These are phyloP conservation scores for Polydrusus cervinus DNA, from an alignment of 2,888 invertebrate genomes.

Conservation along the genomic window DNA sequence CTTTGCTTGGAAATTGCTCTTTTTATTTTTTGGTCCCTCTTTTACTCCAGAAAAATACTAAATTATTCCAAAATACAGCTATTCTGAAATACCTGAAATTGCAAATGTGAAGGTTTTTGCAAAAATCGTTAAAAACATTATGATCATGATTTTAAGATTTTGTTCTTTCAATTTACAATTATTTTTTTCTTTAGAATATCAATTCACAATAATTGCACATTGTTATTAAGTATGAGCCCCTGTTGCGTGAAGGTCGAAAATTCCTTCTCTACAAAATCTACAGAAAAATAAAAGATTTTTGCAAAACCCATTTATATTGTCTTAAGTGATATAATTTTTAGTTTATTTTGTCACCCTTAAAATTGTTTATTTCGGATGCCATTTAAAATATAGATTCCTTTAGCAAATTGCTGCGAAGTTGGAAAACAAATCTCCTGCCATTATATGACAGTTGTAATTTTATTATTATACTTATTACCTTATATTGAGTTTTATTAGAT, in stretches of 20 bases:
- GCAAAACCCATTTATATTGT: not conserved
- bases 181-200: no score
- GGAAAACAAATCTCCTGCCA: conserved; percentile 8
- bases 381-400: conserved; percentile 18
- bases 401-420: conserved; percentile 11
- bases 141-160: no score
- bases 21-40: not conserved
- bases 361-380: conserved; percentile 31
- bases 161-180: no score
- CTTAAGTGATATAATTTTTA: conserved; percentile 17
- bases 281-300: conserved; percentile 2
- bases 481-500: not conserved
- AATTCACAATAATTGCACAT: no score
- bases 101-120: not conserved
- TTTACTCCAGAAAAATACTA: not conserved
- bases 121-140: not conserved
- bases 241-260: no score
- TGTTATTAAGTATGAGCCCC: no score
- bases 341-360: not conserved
- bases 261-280: no score
- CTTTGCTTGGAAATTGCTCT: not conserved
- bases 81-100: not conserved
- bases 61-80: not conserved
- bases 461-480: not conserved
- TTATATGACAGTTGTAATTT: conserved; percentile 1